Evolutionary conservation across 2,797 vertebrate genomes (phyloP).

Genomic region (Otus scops): DNA sequence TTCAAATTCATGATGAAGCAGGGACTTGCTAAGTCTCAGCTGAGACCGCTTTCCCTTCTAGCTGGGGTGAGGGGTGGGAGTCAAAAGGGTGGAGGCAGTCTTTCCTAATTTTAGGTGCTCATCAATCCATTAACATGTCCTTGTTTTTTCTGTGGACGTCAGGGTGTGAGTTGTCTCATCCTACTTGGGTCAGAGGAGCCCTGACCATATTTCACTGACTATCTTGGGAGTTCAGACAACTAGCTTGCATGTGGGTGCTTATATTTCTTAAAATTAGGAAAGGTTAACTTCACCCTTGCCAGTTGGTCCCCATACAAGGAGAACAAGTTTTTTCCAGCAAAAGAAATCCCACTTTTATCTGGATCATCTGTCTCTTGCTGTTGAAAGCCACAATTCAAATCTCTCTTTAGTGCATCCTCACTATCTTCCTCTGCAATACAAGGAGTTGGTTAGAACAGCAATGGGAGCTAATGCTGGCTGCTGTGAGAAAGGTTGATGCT

Average conservation of each 20-base stretch:
- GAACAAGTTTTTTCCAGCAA: background rate
- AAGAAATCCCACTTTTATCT: background rate
- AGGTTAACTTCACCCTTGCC: background rate
- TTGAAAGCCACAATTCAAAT: background rate
- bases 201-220: background rate
- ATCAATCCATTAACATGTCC: background rate
- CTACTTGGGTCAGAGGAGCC: background rate
- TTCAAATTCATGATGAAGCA: background rate
- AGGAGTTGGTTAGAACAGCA: background rate
- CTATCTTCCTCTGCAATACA: background rate
- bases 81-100: background rate
- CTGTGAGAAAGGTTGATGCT: background rate
- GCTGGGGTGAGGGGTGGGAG: background rate
- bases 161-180: background rate
- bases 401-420: background rate
- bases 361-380: background rate
- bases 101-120: background rate
- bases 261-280: background rate
- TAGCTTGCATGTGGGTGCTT: rapidly evolving
- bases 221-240: background rate
- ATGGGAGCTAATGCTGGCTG: background rate
- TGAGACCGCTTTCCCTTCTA: rapidly evolving
- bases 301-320: background rate
- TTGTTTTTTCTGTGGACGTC: background rate
- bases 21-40: background rate